Conservation (phyloP, 1,140 invertebrate genomes). For the Lucilia cuprina region DNA sequence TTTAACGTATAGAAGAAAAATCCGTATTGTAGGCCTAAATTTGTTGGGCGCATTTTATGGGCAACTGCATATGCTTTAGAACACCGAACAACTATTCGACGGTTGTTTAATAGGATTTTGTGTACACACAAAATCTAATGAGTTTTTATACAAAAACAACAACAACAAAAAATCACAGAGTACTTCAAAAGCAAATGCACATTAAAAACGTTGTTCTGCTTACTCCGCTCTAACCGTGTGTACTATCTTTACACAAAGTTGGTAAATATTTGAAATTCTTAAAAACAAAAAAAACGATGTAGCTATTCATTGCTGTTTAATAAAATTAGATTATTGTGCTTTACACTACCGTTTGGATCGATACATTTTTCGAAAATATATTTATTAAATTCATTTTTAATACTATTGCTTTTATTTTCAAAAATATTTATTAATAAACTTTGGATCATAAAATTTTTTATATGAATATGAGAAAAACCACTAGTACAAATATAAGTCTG, state of each 20-base stretch:
- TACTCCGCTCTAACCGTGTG: too few relatives aligned
- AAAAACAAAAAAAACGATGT: background rate
- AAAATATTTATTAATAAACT: background rate
- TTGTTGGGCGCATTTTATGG: background rate
- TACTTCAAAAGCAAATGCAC: background rate
- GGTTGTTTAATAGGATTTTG: slow-evolving; percentile 16
- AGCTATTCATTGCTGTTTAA: background rate
- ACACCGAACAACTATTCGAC: background rate
- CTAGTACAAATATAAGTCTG: background rate
- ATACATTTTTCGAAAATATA: background rate
- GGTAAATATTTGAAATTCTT: background rate
- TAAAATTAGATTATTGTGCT: background rate
- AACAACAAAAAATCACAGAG: background rate
- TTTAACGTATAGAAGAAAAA: background rate
- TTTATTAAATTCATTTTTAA: background rate
- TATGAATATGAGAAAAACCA: background rate
- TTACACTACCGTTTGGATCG: too few relatives aligned
- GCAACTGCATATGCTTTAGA: background rate
- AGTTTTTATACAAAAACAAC: background rate
- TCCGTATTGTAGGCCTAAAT: background rate
- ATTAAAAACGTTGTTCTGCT: background rate
- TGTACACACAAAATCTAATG: slow-evolving; percentile 19
- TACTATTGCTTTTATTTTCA: background rate
- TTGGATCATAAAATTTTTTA: background rate
- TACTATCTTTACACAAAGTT: background rate